Conservation (phyloP, 2,113 vertebrate species). For the Stictonetta naevosa region DNA sequence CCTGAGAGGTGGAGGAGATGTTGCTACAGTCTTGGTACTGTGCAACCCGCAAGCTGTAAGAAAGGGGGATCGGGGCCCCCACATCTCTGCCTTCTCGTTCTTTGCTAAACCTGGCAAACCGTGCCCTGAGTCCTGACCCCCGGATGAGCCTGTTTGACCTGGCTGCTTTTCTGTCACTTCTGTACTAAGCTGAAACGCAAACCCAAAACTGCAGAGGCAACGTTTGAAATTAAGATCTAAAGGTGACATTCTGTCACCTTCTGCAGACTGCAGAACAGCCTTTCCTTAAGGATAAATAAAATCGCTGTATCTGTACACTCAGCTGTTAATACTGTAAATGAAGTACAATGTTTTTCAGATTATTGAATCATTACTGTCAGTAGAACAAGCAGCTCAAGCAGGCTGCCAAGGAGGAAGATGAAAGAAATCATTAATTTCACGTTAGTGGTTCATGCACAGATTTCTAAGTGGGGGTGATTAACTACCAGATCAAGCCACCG, state of each 20-base stretch:
- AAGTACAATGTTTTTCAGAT: constrained; percentile 9
- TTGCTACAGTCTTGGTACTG: not conserved
- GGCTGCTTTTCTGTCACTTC: not conserved
- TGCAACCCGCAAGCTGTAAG: not conserved
- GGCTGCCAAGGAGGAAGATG: constrained; percentile 26
- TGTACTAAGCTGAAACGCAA: not conserved
- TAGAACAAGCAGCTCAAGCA: constrained; percentile 16
- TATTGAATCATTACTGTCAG: constrained; percentile 30
- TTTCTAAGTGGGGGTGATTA: not conserved
- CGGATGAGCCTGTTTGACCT: not conserved
- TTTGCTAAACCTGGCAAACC: not conserved
- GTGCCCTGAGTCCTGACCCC: not conserved
- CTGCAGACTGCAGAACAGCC: not conserved
- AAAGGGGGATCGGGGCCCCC: rapidly evolving
- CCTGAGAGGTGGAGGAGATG: not conserved
- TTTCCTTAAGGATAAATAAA: not conserved
- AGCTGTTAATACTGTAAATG: constrained; percentile 4
- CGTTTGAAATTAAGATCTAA: not conserved
- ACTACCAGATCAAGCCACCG: not conserved
- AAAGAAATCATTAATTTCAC: constrained; percentile 24
- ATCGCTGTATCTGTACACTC: not conserved
- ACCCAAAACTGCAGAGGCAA: not conserved
- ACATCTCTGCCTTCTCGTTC: not conserved
- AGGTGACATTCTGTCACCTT: not conserved
- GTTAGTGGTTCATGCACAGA: not conserved